Base-by-base conservation (phyloP, 1,140 invertebrate species). In the Hylaeus anthracinus region DNA sequence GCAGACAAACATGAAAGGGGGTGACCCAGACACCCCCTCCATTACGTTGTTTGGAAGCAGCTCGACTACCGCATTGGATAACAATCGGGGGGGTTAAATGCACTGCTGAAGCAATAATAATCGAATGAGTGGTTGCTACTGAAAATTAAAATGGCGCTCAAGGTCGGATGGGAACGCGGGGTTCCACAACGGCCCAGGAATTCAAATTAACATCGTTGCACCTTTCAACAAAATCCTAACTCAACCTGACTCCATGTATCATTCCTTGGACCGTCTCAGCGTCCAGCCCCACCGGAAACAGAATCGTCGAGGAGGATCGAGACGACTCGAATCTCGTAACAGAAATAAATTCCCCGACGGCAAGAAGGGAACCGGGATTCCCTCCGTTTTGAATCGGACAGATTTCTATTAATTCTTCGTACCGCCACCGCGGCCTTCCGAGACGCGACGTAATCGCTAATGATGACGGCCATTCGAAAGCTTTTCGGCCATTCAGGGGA, bases 11-110 rank as follows among this genome's bases (percentile, higher is more conserved):
- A 77, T 86, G 87, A 90, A 92, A 93, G 89, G 88, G 91, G 92
- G 91, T 92, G 91, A 92, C 90, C 91, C 90, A 93, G 92, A 93
- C 92, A 89, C 91, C 90, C 91, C 90, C 90, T 91, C 88, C 79
- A 87, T 66, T 10, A 60, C 53, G n/a, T 81, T 88, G 79, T 90
- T 90, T 88, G 76, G 83, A 87, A 85, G 81, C 86, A 79, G 51
- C 72, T 84, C 71, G 58, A 74, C 82, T 83, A 88, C 85, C 79
- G 75, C 85, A 83, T 86, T 89, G 86, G 82, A 64, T 79, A 79
- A 80, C 64, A 80, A 80, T 80, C 79, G 64, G 26, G 75, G 75
- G 45, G 61, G 72, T 69, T 75, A 80, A 74, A 74, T 80, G 79
- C 64, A 75, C 48, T 14, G 56, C 45, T 39, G 3, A 64, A 45